A percentile compares a stretch with the other conserved stretches of the same genome.
These are phyloP conservation scores for Protobothrops mucrosquamatus DNA, from an alignment of 2,113 vertebrate species.

Conservation along the genomic window DNA sequence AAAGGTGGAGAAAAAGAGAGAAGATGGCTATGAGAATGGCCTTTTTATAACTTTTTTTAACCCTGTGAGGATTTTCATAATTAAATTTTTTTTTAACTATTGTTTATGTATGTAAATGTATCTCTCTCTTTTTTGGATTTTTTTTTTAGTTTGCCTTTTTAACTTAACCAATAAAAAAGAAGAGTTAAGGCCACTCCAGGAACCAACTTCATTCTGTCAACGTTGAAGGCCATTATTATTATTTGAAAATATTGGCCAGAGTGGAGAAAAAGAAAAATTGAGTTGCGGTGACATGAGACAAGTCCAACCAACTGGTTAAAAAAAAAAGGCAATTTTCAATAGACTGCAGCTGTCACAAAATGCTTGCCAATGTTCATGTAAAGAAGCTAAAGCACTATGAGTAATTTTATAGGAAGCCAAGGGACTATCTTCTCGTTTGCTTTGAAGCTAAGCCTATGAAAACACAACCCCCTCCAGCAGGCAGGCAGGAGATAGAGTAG, in stretches of 20 bases:
- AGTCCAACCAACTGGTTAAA: background rate
- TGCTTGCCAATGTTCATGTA: background rate
- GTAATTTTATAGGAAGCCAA: background rate
- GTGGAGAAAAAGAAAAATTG: background rate
- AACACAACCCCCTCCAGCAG: background rate
- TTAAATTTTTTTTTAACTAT: background rate
- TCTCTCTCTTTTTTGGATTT: background rate
- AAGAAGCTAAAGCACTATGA: background rate
- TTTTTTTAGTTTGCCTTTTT: background rate
- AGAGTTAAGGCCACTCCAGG: background rate
- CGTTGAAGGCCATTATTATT: constrained; percentile 13
- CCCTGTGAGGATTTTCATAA: background rate
- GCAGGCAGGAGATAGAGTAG: background rate
- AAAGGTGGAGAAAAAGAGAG: no score
- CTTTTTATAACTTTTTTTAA: background rate
- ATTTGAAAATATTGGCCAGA: constrained; percentile 1
- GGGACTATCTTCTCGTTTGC: background rate
- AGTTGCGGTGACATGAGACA: background rate
- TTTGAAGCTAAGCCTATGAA: background rate
- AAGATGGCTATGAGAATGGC: background rate
- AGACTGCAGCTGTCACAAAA: background rate
- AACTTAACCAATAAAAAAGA: background rate
- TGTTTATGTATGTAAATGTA: background rate
- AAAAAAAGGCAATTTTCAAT: constrained; percentile 3
- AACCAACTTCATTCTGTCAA: constrained; percentile 30